phyloP scores from a whole-genome alignment of 2,797 vertebrate genomes.

The Schizopygopsis pylzovi region DNA sequence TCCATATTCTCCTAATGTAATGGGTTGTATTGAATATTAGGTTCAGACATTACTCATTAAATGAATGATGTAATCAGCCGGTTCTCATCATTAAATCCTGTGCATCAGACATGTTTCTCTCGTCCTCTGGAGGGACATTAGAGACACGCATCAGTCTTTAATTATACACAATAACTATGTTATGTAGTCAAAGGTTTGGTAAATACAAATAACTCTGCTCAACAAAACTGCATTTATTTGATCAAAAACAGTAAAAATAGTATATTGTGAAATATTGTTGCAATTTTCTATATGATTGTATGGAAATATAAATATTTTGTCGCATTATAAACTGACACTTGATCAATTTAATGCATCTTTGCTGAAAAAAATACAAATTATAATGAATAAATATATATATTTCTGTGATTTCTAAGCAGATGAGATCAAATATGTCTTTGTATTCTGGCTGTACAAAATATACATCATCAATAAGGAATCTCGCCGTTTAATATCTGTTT shows the following conservation, averaged over 20 bases:
- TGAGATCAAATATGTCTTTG: too few species aligned
- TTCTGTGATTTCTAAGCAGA: too few species aligned
- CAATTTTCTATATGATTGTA: background rate
- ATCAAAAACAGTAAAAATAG: background rate
- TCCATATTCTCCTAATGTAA: too few species aligned
- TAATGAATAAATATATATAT: too few species aligned
- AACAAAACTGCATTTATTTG: background rate
- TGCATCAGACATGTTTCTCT: too few species aligned
- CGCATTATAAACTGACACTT: background rate
- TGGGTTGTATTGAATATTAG: too few species aligned
- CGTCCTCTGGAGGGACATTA: slow-evolving; percentile 23
- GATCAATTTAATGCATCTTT: background rate
- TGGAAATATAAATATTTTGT: background rate
- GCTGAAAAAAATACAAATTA: background rate
- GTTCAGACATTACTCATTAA: background rate
- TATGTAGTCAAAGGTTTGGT: background rate
- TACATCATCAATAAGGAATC: too few species aligned
- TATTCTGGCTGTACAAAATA: too few species aligned
- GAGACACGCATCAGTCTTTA: background rate
- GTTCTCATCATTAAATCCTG: background rate
- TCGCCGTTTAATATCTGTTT: too few species aligned
- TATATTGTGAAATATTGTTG: background rate
- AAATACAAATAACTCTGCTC: background rate
- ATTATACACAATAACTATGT: too few species aligned
- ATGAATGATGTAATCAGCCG: slow-evolving; percentile 1